Base-by-base conservation (phyloP, 2,888 invertebrate species). In the Euphydryas editha region DNA sequence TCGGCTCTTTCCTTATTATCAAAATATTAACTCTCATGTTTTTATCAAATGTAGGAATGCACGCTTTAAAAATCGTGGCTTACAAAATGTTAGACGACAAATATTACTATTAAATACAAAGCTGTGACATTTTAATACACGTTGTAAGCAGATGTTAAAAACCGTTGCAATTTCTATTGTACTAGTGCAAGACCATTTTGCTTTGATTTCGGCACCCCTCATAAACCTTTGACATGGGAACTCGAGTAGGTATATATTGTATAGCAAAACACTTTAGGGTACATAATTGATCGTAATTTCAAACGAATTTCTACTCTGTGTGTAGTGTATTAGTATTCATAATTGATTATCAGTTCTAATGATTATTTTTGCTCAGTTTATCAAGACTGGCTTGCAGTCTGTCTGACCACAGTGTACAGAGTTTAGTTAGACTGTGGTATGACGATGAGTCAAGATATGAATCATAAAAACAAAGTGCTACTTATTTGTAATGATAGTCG, bases 131-230 rank as follows among this genome's bases (percentile, higher is more conserved):
- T 68, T 64, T 54, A 64, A 67, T 68, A 69, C 65, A 67, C 69
- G 62, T 63, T 65, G 69, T 76, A 71, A 78, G 91, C 92, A 92
- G 92, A 92, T 92, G 92, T 88, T 86, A 77, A 84, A 88, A 90
- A 87, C 92, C 92, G 92, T 92, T 92, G 91, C 86, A 83, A 81
- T 82, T 75, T 81, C 89, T 81, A 87, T 92, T 91, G 88, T 92
- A 77, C 39, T 71, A 81, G 75, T 82, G 85, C 81, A 86, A 84
- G 67, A 77, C 78, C 78, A 78, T 76, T 71, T 75, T n/a, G 72
- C 82, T 77, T 84, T 86, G 90, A 90, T 90, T 89, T 84, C 72
- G 78, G 75, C 80, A 82, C 88, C 90, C 90, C 88, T 88, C 79
- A 76, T 72, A 81, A 77, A 73, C 72, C 69, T 72, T 70, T 76